Evolutionary conservation across 2,888 invertebrate species (phyloP).

Genomic region (Iselma pallidipennis): DNA sequence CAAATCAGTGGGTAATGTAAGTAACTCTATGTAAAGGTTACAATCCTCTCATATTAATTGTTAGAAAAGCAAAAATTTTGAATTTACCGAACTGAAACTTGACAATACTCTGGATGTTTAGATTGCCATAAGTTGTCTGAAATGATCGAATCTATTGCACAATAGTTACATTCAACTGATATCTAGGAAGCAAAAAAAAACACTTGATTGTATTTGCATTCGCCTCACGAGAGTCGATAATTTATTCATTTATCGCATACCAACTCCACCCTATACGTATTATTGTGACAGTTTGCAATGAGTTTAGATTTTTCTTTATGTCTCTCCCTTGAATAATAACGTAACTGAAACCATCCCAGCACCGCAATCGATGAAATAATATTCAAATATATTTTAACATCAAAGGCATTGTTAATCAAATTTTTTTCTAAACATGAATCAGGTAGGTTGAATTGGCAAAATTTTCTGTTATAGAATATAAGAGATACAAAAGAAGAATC

Average conservation of each 20-base stretch:
- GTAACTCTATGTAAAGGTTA: neutral
- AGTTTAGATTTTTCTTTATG: too few relatives aligned
- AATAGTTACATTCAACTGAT: conserved; percentile 8
- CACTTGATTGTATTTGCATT: conserved; percentile 20
- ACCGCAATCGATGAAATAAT: neutral
- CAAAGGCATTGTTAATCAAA: neutral
- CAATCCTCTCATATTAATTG: neutral
- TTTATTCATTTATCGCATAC: conserved; percentile 11
- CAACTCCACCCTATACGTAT: conserved; percentile 13
- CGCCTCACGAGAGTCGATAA: conserved; percentile 15
- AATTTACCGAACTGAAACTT: conserved; percentile 1
- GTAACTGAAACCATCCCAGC: neutral
- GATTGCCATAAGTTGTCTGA: conserved; percentile 7
- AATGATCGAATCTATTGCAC: conserved; percentile 3
- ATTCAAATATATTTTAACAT: neutral
- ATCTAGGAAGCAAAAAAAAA: conserved; percentile 4
- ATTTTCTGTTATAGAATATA: too few relatives aligned
- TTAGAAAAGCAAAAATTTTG: neutral
- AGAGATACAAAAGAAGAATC: too few relatives aligned
- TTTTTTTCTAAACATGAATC: neutral
- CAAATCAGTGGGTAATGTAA: too few relatives aligned
- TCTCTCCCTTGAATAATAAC: neutral
- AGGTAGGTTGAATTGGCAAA: too few relatives aligned
- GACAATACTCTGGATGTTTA: neutral
- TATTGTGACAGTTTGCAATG: neutral